Base-by-base conservation (phyloP, 2,888 invertebrate genomes). In the Eupithecia vulgata region DNA sequence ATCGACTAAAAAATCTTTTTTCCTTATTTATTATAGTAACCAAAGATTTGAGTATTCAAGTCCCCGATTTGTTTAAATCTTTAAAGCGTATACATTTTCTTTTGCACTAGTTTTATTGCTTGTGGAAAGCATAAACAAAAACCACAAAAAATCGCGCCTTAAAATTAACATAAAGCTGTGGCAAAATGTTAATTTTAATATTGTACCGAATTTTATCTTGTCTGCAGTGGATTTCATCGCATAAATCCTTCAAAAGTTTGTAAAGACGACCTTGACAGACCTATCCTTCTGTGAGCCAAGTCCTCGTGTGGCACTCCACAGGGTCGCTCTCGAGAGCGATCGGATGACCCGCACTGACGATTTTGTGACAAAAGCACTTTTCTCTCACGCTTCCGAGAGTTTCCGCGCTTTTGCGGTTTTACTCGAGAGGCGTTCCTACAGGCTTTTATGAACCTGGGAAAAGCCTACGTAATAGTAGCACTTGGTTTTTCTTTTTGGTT, bases 301-400 rank as follows among this genome's bases (percentile, higher is more conserved):
- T 66, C 15, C 52, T n/a, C 68, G 7, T 59, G 59, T 68, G 64
- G 81, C 78, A 77, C 80, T 84, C 76, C 73, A 70, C 77, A 79
- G 75, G 78, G 80, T 76, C 74, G 74, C 77, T 65, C 61, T 71
- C 68, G 74, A 75, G 80, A 72, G 72, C 75, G 75, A 76, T 69
- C 65, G 72, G 70, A 75, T 72, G 73, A 77, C 75, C 68, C 69
- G 67, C 42, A 67, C 71, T 42, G 74, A 62, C 72, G 69, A 73
- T 72, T 78, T 79, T 77, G 70, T 73, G 74, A 80, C 79, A 77
- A 75, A 78, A 76, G 76, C 77, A 72, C 70, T 76, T 77, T 78
- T 73, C 72, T 77, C 73, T 66, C 75, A 71, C 66, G 64, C 67
- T 74, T 75, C 45, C 45, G 30, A 69, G 69, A 42, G 65, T 65